Percentiles rank a stretch among this genome's conserved stretches.
Conservation (phyloP, 2,888 invertebrate genomes). For the Melikaiella ostensackeni region DNA sequence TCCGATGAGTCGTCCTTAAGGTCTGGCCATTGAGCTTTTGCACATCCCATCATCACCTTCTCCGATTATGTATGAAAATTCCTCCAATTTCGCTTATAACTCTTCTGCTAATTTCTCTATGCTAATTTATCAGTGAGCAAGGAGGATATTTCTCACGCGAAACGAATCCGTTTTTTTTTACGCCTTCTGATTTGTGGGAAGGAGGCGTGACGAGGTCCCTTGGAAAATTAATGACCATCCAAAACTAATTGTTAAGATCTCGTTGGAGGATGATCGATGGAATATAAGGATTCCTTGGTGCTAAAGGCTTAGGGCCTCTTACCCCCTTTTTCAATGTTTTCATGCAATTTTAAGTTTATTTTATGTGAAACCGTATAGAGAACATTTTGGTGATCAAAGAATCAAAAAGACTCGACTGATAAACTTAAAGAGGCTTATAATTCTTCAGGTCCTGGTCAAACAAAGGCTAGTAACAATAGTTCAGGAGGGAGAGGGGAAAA, state of each 20-base stretch:
- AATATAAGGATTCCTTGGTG: not conserved
- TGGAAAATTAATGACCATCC: conserved; percentile 31
- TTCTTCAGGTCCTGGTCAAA: no score
- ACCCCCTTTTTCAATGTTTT: not conserved
- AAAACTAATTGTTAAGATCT: conserved; percentile 12
- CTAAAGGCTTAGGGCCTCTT: not conserved
- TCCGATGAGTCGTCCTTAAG: conserved; percentile 48
- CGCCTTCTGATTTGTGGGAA: conserved; percentile 24
- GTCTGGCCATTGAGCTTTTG: conserved; percentile 47
- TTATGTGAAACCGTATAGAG: not conserved
- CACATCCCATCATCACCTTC: conserved; percentile 30
- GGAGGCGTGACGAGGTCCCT: conserved; percentile 14
- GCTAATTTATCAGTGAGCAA: conserved; percentile 15
- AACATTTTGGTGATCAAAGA: no score
- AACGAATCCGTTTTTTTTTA: conserved; percentile 30
- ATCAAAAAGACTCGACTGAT: no score
- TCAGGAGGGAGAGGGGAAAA: no score
- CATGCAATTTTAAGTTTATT: conserved; percentile 11
- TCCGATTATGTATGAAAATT: not conserved
- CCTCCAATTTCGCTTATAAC: conserved; percentile 6
- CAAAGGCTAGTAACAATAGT: no score
- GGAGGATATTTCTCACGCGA: conserved; percentile 30
- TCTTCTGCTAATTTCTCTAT: conserved; percentile 25
- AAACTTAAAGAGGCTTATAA: no score
- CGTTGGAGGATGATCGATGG: conserved; percentile 33